phyloP scores from a whole-genome alignment of 2,888 invertebrate species.

The Hypselothyrea guttata region DNA sequence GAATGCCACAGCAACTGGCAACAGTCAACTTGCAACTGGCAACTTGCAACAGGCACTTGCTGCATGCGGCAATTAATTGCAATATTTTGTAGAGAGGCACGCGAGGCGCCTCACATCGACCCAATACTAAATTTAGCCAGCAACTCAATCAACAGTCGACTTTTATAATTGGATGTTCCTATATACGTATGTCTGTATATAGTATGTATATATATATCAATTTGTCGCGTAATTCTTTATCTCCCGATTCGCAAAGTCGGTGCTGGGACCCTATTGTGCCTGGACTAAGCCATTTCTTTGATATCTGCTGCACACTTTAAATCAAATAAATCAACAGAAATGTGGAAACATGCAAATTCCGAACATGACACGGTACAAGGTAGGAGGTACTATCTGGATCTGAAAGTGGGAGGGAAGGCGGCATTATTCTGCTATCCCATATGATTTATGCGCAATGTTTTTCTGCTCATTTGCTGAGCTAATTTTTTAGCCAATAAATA shows the following conservation, averaged over 20 bases:
- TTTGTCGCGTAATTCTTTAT: constrained; percentile 23
- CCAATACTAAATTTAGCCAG: constrained; percentile 57
- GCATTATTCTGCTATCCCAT: neutral
- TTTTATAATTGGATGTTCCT: constrained; percentile 63
- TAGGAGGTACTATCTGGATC: neutral
- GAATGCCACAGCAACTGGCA: constrained; percentile 30
- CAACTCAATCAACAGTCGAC: constrained; percentile 71
- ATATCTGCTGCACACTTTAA: constrained; percentile 52
- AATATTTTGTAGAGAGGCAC: constrained; percentile 35
- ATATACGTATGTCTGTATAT: constrained; percentile 23
- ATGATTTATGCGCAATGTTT: constrained; percentile 51
- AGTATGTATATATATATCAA: constrained; percentile 27
- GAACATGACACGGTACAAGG: too few relatives aligned
- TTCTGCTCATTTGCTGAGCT: constrained; percentile 46
- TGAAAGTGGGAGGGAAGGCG: neutral
- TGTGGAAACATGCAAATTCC: constrained; percentile 15
- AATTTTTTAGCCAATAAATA: constrained; percentile 8
- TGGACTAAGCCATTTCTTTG: constrained; percentile 26
- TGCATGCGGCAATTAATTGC: constrained; percentile 65
- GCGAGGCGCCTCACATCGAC: constrained; percentile 41
- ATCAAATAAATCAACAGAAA: constrained; percentile 65
- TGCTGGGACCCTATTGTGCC: neutral
- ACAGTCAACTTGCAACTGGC: constrained; percentile 5
- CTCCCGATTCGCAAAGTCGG: neutral
- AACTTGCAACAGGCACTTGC: constrained; percentile 29